These are phyloP conservation scores for Leptocoma aspasia DNA, from an alignment of 2,113 vertebrate species.

Conservation along the genomic window DNA sequence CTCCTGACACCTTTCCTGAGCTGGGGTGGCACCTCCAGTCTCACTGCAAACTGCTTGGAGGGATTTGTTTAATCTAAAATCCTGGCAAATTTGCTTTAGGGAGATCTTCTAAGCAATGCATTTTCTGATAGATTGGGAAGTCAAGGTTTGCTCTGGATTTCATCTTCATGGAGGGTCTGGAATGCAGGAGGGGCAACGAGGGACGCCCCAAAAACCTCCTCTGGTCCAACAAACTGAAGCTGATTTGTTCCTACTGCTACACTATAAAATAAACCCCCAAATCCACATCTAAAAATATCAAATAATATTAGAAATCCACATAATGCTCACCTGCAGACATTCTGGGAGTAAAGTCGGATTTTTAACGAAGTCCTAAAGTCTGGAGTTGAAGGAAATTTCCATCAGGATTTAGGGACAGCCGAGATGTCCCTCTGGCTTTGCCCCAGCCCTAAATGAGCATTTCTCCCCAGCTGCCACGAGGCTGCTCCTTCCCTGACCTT, in stretches of 20 bases:
- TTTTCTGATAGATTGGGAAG: background rate
- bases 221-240: background rate
- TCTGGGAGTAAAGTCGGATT: background rate
- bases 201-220: background rate
- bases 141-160: background rate
- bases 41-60: background rate
- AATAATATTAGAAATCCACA: rapidly evolving
- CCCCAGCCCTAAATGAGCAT: background rate
- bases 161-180: background rate
- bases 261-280: rapidly evolving
- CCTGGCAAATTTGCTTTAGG: background rate
- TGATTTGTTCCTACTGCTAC: background rate
- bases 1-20: background rate
- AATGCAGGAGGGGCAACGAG: background rate
- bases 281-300: rapidly evolving
- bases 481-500: background rate
- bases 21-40: background rate
- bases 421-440: background rate
- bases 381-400: background rate
- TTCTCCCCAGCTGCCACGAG: background rate
- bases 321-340: background rate
- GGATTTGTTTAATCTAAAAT: background rate
- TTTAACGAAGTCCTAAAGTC: background rate
- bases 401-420: background rate
- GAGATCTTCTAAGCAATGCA: background rate